Evolutionary conservation across 2,113 vertebrate genomes (phyloP), one percentile per base, ranked within the genome.

Genomic region (Rousettus leschenaultii): DNA sequence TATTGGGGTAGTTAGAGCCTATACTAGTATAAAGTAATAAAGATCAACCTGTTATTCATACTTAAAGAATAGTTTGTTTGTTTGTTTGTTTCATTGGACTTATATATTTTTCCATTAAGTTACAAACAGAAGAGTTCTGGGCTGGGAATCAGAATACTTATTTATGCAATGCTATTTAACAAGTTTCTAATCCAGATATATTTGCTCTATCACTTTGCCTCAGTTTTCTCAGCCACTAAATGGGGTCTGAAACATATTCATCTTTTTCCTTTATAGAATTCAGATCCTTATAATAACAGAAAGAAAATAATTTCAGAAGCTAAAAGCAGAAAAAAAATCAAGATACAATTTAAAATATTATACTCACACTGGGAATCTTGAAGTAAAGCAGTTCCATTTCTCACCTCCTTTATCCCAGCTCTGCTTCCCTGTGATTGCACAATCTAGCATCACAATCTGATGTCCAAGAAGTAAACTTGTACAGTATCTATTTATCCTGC

Each of bases 401-500:
- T 51, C 24, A 71, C 45, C 8, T 75, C 18, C 6, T 79, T 89
- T 84, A 21, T 9, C 38, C 45, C 14, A 71, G 9, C 7, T 38
- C 38, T 79, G 70, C 14, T 71, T 71, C 6, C 38, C 33, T 77
- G 26, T 45, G 80, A 73, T 59, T 93, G 28, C 0, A 43, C 6
- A 91, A 57, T 78, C 95, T 86, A 77, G 57, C 38, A 91, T 35
- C 45, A 85, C 40, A 93, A 33, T 85, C 91, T 93, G 57, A 61
- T 19, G 43, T 86, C 59, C 51, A 84, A 71, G 30, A 87, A 89
- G 26, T 75, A 68, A 97, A 94, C 28, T 35, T 86, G 55, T 61
- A n/a, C 7, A 35, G 12, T 82, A 63, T 74, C 63, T 85, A 63
- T 95, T 89, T 57, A 95, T 91, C 15, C 59, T 55, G 19, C 24